Conservation (phyloP, 2,113 vertebrate species). For the Ifrita kowaldi region DNA sequence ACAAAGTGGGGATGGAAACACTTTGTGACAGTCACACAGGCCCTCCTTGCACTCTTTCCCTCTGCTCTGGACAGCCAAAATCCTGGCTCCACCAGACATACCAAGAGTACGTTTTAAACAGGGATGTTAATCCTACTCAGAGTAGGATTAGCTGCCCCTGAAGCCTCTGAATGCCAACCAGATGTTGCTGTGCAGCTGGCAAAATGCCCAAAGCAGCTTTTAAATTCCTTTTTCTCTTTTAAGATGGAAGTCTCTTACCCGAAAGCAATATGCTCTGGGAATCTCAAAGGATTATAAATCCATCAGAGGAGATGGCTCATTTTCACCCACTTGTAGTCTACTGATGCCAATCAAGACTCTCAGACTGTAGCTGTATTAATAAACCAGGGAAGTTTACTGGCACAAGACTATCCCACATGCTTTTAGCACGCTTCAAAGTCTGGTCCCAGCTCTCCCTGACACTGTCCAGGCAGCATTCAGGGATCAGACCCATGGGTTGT, state of each 20-base stretch:
- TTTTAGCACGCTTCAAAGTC: neutral
- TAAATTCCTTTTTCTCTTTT: constrained; percentile 39
- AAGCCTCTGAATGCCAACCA: constrained; percentile 55
- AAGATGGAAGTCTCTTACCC: neutral
- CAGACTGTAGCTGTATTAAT: neutral
- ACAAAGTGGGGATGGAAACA: neutral
- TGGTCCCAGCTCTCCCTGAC: neutral
- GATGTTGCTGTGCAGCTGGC: constrained; percentile 45
- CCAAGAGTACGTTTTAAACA: neutral
- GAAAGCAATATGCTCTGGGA: neutral
- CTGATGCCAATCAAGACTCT: neutral
- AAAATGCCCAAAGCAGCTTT: constrained; percentile 51
- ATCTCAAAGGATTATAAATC: constrained; percentile 4
- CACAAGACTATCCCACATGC: neutral
- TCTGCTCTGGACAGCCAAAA: neutral
- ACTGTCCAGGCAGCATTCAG: neutral
- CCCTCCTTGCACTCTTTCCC: neutral
- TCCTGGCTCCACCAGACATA: neutral
- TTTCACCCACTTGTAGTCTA: constrained; percentile 1
- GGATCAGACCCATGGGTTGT: neutral
- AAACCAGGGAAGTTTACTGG: neutral
- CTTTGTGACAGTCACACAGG: neutral
- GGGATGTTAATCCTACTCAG: constrained; percentile 42
- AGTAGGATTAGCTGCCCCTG: constrained; percentile 56
- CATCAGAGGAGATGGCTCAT: constrained; percentile 33